Evolutionary conservation across 2,888 invertebrate species (phyloP), one percentile per base, ranked within the genome.

Genomic region (Dryococelus australis): DNA sequence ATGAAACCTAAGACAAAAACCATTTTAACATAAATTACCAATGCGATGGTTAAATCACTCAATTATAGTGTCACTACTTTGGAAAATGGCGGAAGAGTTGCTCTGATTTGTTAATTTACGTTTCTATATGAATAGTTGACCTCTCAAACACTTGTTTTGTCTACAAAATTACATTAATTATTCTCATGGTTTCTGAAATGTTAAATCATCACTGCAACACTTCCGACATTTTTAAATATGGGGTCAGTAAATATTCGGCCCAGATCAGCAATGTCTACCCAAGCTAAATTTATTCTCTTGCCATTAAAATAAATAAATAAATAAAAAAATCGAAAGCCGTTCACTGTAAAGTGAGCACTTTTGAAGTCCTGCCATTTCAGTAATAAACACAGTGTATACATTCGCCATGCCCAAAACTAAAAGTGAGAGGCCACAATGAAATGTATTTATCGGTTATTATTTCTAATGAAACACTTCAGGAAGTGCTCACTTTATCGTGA

Each of bases 11-110:
- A 79, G 16, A 79, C 79, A 27, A 79, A 79, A 79, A 79, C n/a
- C n/a, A n/a, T 79, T 6, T 79, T 79, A 79, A 79, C 24, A 79
- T 79, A 10, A 79, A 79, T 79, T 79, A 79, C 27, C 79, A 79
- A 79, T 79, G 27, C 16, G 20, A 79, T 79, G 79, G 79, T 16
- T 79, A 79, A 79, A 79, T 10, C 79, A 79, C 79, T 8, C n/a
- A 24, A 79, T 10, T 79, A 79, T 79, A 79, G 79, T 8, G 79
- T 8, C 6, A 16, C 79, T 16, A 16, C 16, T 79, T 79, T 79
- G 79, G 27, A 79, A 79, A 79, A 79, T 79, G 20, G 8, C 8
- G 79, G 8, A 79, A 47, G 8, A 8, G 79, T 79, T 79, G 79
- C 27, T 79, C 8, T 79, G 79, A 79, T 8, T 8, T 26, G 79